Conservation (phyloP, 2,113 vertebrate genomes). For the Corythaeola cristata region DNA sequence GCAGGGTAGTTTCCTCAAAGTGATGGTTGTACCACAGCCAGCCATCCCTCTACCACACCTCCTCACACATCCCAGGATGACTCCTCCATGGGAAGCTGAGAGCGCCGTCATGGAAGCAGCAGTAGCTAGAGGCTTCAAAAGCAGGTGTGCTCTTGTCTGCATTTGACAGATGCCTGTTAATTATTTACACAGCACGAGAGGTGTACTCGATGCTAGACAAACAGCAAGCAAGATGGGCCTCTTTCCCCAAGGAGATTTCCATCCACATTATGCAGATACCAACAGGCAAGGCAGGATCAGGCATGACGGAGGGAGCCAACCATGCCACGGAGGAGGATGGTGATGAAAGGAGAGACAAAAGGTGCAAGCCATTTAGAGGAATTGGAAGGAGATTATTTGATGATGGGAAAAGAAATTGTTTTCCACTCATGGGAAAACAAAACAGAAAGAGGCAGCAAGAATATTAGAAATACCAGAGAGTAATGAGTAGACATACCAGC, state of each 20-base stretch:
- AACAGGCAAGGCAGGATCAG: background rate
- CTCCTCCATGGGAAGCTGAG: background rate
- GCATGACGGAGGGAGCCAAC: background rate
- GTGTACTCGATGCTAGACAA: background rate
- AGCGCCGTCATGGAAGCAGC: background rate
- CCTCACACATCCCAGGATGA: background rate
- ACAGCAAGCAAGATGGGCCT: background rate
- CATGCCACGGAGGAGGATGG: background rate
- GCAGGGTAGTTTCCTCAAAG: background rate
- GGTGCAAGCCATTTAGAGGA: background rate
- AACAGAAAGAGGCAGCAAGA: background rate
- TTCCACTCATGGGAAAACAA: background rate
- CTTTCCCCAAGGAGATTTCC: background rate
- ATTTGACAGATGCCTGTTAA: background rate
- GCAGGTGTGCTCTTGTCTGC: background rate
- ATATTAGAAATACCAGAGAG: background rate
- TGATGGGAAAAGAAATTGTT: background rate
- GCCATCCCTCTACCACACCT: background rate
- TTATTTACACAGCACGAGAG: background rate
- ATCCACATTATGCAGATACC: background rate
- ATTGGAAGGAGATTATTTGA: background rate
- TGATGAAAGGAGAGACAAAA: conserved; percentile 10
- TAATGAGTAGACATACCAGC: background rate
- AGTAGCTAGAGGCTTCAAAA: background rate
- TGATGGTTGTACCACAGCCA: background rate